Evolutionary conservation across 1,140 invertebrate genomes (phyloP).

Genomic region (Lucilia sericata): DNA sequence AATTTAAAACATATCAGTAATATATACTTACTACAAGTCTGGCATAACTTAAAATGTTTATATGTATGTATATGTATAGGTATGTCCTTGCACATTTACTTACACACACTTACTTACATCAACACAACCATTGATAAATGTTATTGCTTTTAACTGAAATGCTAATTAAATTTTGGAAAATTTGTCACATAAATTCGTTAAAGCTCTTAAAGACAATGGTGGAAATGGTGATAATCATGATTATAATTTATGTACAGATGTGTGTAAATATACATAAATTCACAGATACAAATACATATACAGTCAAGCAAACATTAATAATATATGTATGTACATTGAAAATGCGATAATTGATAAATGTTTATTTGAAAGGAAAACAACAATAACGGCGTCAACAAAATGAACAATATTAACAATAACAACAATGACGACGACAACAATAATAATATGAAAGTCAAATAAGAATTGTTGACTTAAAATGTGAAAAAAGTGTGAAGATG

Average conservation of each 20-base stretch:
- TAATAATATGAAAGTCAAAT: background rate
- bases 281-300: background rate
- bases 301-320: background rate
- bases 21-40: too few species aligned
- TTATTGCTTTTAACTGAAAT: background rate
- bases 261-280: background rate
- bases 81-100: background rate
- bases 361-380: background rate
- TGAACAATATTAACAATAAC: background rate
- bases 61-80: too few species aligned
- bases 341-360: background rate
- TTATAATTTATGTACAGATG: background rate
- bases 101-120: background rate
- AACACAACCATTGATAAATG: background rate
- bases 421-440: background rate
- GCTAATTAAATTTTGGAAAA: background rate
- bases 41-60: too few species aligned
- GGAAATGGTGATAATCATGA: background rate
- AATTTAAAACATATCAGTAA: too few species aligned
- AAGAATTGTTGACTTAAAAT: too few species aligned
- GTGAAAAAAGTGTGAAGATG: too few species aligned
- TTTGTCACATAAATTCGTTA: slow-evolving; percentile 5
- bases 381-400: background rate
- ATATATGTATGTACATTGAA: too few species aligned
- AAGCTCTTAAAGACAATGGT: background rate